Evolutionary conservation across 2,113 vertebrate genomes (phyloP).

Genomic region (Menura novaehollandiae): DNA sequence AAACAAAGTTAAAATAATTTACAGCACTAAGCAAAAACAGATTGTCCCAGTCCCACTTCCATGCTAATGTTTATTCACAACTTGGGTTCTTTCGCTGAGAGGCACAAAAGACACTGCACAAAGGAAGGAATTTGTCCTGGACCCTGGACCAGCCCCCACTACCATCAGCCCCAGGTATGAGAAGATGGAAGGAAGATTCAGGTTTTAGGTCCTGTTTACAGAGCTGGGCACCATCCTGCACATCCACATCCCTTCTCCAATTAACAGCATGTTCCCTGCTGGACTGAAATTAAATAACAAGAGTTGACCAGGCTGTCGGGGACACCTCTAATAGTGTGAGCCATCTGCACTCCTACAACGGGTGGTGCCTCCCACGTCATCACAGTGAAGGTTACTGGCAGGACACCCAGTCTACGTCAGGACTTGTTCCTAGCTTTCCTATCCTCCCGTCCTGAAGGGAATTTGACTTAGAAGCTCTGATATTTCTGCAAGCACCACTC

Average conservation of each 20-base stretch:
- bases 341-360: neutral
- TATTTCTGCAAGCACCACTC: slow-evolving; percentile 26
- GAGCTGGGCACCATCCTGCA: neutral
- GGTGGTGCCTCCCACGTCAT: slow-evolving; percentile 23
- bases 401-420: neutral
- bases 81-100: neutral
- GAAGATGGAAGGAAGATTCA: neutral
- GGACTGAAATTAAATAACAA: neutral
- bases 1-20: neutral
- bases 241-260: neutral
- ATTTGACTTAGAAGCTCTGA: neutral
- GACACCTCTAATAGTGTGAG: neutral
- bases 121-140: neutral
- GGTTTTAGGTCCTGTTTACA: neutral
- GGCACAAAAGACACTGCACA: neutral
- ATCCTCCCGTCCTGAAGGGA: neutral
- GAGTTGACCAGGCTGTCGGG: neutral
- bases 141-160: neutral
- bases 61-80: neutral
- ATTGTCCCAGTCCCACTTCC: neutral
- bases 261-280: neutral
- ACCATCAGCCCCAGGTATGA: neutral
- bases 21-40: neutral
- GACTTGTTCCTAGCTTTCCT: neutral
- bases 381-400: slow-evolving; percentile 20